Base-by-base conservation (phyloP, 2,888 invertebrate species). In the Drosophila melanocephala region DNA sequence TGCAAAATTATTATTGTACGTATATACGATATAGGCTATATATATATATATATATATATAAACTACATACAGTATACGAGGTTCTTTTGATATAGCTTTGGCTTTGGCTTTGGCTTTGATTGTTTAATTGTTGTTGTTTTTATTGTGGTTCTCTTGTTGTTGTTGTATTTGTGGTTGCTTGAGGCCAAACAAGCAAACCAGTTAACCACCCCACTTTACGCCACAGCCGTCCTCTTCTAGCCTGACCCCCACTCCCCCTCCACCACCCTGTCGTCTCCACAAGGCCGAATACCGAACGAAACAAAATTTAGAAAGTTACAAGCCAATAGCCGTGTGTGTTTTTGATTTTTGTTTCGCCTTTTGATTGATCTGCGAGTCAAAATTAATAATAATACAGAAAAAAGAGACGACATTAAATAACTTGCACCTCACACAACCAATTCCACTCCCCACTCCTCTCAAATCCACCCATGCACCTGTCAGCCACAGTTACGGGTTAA, bases 151-250 rank as follows among this genome's bases (percentile, higher is more conserved):
- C 72, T 82, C 65, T 70, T 73, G 52, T 63, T 57, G 51, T 58
- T 28, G 44, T 65, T 16, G 47, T 60, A 35, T 22, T 44, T 68
- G 32, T 33, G 32, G 33, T 26, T 37, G 59, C 44, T 60, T 60
- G 59, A 87, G 87, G 87, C 84, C 83, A 87, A 68, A 55, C 37
- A 35, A 47, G 65, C 44, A 73, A 68, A 65, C 72, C 65, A 66
- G 74, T 67, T 77, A 65, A 64, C 78, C 62, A 71, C 79, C 71
- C 63, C 58, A 57, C 58, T 26, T 47, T 16, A 47, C 22, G 26
- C 16, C 47, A 47, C 47, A 22, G 7, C 42, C n/a, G n/a, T 42
- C 42, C 42, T 42, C 19, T 19, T 16, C 28, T 19, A 52, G 14
- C 19, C 39, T 9, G 7, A 22, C 55, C 66, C 50, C 3, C 0